Base-by-base conservation (phyloP, 2,113 vertebrate genomes). In the Chaetops frenatus region DNA sequence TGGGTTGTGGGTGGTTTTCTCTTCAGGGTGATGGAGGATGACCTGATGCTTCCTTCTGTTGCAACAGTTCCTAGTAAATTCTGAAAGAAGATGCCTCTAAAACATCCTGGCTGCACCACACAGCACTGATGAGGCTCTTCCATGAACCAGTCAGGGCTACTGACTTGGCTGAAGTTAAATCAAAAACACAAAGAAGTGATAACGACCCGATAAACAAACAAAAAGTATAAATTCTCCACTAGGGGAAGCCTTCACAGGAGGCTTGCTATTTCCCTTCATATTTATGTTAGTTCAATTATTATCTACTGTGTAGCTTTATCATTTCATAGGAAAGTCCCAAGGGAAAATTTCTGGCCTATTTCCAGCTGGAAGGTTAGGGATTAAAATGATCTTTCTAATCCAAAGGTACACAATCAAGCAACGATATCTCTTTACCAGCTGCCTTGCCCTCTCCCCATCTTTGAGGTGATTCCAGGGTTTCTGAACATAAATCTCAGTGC, bases 311-410 rank as follows among this genome's bases (percentile, higher is more conserved):
- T n/a, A 82, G 76, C 7, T 72, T 72, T 64, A 45, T 7, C 73
- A 60, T 64, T 64, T 50, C 42, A 69, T 3, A 38, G 12, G 10
- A 51, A 76, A 66, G 82, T 81, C 25, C 58, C 12, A 3, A 48
- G 31, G n/a, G 29, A 65, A 47, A 45, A 64, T 69, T 90, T 19
- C 47, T 51, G 56, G 33, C 35, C 67, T 66, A 2, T 82, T 91
- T 85, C 61, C 57, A 84, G 40, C 31, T 35, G 29, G 81, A 79
- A 87, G 54, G 50, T 76, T 87, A 77, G 70, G 72, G 87, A 95
- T 95, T 94, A 82, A 92, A 86, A 65, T 54, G 33, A 76, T 61
- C 29, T 81, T 88, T 91, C 45, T 92, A 92, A 94, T 91, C 73
- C 78, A n/a, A 92, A 81, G 9, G 42, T 72, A 86, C 1, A 56